Evolutionary conservation across 2,797 vertebrate species (phyloP).

Genomic region (Mormyrops attenuatus): DNA sequence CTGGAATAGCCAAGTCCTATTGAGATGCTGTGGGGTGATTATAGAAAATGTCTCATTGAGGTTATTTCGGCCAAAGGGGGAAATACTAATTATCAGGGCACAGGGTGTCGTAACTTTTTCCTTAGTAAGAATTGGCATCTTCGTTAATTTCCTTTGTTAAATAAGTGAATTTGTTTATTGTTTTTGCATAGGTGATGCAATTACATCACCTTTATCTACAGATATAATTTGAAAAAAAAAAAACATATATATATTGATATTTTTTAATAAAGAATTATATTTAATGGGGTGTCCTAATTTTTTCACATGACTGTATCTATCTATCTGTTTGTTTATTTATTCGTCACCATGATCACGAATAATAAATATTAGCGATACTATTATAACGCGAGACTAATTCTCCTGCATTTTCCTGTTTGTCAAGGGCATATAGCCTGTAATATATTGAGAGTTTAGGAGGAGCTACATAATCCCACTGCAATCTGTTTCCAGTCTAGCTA

Average conservation of each 20-base stretch:
- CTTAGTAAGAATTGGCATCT: not conserved
- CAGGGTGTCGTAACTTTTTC: too few relatives aligned
- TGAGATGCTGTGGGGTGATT: not conserved
- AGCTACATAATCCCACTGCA: not conserved
- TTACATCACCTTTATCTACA: not conserved
- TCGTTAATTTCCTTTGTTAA: not conserved
- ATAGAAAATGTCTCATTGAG: not conserved
- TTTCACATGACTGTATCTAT: not conserved
- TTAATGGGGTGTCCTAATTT: not conserved
- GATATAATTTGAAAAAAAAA: not conserved
- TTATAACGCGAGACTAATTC: not conserved
- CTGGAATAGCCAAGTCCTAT: not conserved
- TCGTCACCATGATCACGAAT: not conserved
- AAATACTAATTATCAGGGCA: not conserved
- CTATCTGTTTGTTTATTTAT: not conserved
- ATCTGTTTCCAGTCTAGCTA: not conserved
- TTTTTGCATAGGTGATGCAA: not conserved
- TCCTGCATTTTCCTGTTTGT: not conserved
- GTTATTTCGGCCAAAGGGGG: not conserved
- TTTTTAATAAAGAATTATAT: not conserved
- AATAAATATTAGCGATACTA: not conserved
- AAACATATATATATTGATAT: not conserved
- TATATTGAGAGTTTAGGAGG: not conserved
- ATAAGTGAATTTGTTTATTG: not conserved
- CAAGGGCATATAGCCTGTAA: not conserved